Evolutionary conservation across 2,113 vertebrate species (phyloP).

Genomic region (Chloropsis hardwickii): DNA sequence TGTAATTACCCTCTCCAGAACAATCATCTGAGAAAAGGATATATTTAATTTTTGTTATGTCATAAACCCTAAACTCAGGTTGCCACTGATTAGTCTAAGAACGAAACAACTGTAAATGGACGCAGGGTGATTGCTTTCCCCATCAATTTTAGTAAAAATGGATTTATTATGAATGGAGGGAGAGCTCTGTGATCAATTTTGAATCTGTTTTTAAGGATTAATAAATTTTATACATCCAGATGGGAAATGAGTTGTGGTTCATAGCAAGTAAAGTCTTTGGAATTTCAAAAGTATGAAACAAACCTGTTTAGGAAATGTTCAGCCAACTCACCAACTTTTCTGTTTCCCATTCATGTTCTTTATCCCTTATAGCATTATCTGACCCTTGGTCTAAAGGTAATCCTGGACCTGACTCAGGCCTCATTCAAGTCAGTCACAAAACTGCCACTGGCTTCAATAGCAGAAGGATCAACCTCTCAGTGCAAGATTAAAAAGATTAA

Average conservation of each 20-base stretch:
- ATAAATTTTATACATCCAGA: not conserved
- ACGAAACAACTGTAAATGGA: constrained; percentile 51
- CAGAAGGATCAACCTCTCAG: not conserved
- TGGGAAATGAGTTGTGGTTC: not conserved
- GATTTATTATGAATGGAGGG: constrained; percentile 12
- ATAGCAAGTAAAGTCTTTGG: not conserved
- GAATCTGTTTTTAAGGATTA: constrained; percentile 15
- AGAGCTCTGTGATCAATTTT: constrained; percentile 6
- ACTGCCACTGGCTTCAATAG: not conserved
- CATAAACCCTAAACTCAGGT: constrained; percentile 55
- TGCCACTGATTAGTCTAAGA: constrained; percentile 54
- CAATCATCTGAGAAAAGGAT: constrained; percentile 58
- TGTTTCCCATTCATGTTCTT: not conserved
- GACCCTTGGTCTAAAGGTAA: not conserved
- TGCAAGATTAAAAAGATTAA: not conserved
- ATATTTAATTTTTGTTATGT: constrained; percentile 72
- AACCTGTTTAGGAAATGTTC: not conserved
- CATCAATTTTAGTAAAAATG: constrained; percentile 2
- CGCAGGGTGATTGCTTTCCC: constrained; percentile 14
- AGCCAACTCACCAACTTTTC: not conserved
- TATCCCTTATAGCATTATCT: not conserved
- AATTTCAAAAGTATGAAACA: not conserved
- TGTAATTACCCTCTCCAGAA: constrained; percentile 73
- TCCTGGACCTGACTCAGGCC: not conserved
- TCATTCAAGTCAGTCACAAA: not conserved